Evolutionary conservation across 2,797 vertebrate species (phyloP), one percentile per base, ranked within the genome.

Genomic region (Coccyzus lansbergi): DNA sequence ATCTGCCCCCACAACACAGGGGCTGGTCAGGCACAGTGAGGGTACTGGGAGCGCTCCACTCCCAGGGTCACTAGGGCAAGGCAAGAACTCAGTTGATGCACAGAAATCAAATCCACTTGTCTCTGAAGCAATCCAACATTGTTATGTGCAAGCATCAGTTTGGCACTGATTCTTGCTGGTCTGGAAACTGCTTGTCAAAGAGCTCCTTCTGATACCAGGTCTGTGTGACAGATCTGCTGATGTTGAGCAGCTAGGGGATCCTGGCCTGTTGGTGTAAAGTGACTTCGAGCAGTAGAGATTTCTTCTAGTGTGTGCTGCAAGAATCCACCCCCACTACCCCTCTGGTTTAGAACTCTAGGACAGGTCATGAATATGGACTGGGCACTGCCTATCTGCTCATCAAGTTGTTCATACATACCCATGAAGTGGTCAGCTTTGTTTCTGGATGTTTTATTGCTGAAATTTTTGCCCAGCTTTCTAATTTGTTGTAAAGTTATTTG

Each of bases 331-430:
- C 7, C 2, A 0, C 20, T 16, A 8, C 38, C 12, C 22, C 42
- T 42, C 6, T 58, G 14, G 25, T 53, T 87, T 29, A 56, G 69
- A 38, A 19, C 70, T 36, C 9, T 10, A 60, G 56, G 46, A 36
- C 55, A 9, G 2, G 11, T 49, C 51, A 19, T 65, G 65, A 42
- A 10, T 15, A 16, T 19, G 46, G 79, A 24, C 31, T 36, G 38
- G 28, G 25, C 34, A 46, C 17, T 36, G 51, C 38, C 17, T 34
- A 8, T 49, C 60, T 67, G 26, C 46, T 63, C 6, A 6, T 26
- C 0, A 0, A 68, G 38, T 44, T 5, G 0, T 48, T 42, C 28
- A 6, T n/a, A 5, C 3, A 0, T 49, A 64, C 28, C n/a, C 18
- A 53, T 44, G 22, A 46, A 33, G 25, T 6, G 53, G 6, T 29